phyloP scores from a whole-genome alignment of 1,140 invertebrate genomes.

The Drosophila aff. region DNA sequence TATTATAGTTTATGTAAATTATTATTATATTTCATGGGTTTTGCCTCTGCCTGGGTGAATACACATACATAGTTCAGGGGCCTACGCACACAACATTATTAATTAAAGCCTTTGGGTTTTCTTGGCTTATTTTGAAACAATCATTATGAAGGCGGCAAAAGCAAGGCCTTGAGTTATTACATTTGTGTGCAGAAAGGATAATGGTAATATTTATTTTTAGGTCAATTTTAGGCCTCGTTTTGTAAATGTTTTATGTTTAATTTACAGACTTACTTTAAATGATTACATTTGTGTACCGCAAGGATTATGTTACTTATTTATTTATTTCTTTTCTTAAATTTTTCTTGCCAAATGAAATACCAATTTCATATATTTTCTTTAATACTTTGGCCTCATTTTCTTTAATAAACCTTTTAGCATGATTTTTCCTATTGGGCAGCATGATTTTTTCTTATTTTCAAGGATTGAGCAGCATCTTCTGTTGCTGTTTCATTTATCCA shows the following conservation, averaged over 20 bases:
- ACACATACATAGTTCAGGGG: neutral
- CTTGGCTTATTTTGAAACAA: neutral
- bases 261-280: too few species aligned
- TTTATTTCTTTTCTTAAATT: too few species aligned
- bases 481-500: conserved; percentile 13
- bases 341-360: neutral
- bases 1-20: conserved; percentile 41
- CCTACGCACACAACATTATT: conserved; percentile 11
- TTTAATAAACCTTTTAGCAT: neutral
- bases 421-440: neutral
- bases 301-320: too few species aligned
- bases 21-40: conserved; percentile 23
- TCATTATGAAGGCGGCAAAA: neutral
- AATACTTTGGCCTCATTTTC: neutral
- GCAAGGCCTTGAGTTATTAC: neutral
- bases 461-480: neutral
- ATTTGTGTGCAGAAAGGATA: neutral
- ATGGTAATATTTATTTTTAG: neutral
- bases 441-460: neutral
- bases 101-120: conserved; percentile 11
- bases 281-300: too few species aligned
- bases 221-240: neutral
- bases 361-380: too few species aligned
- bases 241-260: neutral
- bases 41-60: neutral